These are phyloP conservation scores for Malurus splendens DNA, from an alignment of 2,797 vertebrate genomes.

Conservation along the genomic window DNA sequence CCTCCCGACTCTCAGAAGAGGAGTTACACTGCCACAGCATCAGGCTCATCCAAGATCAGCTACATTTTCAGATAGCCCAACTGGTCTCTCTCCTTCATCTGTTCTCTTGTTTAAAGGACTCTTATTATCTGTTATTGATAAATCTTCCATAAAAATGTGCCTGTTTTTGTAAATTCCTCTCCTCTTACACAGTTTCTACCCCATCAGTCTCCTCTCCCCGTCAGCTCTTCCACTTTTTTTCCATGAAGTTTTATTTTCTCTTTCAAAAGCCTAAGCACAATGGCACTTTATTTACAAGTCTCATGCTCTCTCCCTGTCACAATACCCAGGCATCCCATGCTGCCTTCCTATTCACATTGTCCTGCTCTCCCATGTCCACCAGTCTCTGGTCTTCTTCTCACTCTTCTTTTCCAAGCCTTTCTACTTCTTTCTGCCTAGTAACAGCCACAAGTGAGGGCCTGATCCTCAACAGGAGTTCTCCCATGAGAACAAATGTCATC, in stretches of 20 bases:
- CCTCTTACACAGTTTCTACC: neutral
- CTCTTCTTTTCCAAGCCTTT: neutral
- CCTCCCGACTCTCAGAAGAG: neutral
- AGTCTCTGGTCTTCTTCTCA: neutral
- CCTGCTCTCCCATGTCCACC: neutral
- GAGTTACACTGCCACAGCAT: neutral
- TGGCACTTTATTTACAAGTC: neutral
- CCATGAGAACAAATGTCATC: neutral
- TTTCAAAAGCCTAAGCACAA: neutral
- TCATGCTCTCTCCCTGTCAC: neutral
- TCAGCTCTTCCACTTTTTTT: neutral
- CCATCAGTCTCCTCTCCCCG: fast-evolving
- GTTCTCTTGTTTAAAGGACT: neutral
- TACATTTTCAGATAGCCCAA: neutral
- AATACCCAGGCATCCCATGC: fast-evolving
- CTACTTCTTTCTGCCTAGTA: neutral
- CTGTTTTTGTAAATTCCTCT: neutral
- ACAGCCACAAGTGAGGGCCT: neutral
- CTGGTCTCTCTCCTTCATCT: neutral
- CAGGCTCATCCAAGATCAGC: neutral
- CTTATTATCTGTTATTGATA: neutral
- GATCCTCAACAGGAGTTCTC: neutral
- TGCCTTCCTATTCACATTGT: neutral
- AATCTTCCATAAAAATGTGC: neutral
- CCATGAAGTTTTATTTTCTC: neutral